A percentile compares a stretch with the other conserved stretches of the same genome.
phyloP scores from a whole-genome alignment of 2,113 vertebrate genomes.

The Megaleporinus macrocephalus region DNA sequence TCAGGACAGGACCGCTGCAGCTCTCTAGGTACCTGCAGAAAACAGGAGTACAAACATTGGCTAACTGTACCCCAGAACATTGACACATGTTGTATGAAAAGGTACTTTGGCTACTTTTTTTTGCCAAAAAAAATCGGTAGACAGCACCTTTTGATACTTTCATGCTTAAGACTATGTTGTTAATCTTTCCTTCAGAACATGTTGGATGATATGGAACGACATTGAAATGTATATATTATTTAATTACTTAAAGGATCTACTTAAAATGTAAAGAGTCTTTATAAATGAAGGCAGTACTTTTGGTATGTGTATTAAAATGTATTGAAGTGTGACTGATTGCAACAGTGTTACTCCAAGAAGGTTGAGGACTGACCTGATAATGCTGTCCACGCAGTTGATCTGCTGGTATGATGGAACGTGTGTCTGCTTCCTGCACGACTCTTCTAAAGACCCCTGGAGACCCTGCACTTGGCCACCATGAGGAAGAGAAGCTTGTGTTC shows the following conservation, averaged over 20 bases:
- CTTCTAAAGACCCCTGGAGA: constrained; percentile 56
- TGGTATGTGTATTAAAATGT: too few relatives aligned
- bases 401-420: constrained; percentile 88
- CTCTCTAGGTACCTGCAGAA: constrained; percentile 84
- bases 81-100: too few relatives aligned
- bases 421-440: constrained; percentile 67
- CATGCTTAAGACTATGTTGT: too few relatives aligned
- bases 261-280: too few relatives aligned
- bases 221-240: too few relatives aligned
- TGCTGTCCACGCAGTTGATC: constrained; percentile 89
- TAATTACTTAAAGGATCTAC: too few relatives aligned
- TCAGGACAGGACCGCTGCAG: constrained; percentile 82
- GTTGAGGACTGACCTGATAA: constrained; percentile 79
- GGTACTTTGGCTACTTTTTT: too few relatives aligned
- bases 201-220: too few relatives aligned
- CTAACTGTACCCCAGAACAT: not conserved
- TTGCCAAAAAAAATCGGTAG: not conserved
- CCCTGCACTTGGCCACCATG: constrained; percentile 56
- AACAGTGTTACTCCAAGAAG: not conserved
- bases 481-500: constrained; percentile 46
- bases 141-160: too few relatives aligned
- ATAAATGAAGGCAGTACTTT: too few relatives aligned
- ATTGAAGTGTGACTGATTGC: too few relatives aligned
- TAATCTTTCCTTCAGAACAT: too few relatives aligned
- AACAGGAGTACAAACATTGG: not conserved